phyloP scores from a whole-genome alignment of 2,113 vertebrate species.

The Stegastes partitus region DNA sequence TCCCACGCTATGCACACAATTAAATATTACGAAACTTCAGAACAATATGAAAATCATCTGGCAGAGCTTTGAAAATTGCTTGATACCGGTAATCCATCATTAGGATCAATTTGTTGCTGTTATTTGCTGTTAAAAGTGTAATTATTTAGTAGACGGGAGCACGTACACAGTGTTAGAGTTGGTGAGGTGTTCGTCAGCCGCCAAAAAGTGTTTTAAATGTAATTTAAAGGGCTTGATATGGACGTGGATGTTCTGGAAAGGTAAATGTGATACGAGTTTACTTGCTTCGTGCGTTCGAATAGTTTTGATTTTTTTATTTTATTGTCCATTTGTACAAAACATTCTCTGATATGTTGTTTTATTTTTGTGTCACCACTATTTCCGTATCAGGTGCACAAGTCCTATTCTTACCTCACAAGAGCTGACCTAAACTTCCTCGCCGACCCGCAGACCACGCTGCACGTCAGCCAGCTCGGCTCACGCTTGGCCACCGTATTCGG shows the following conservation, averaged over 20 bases:
- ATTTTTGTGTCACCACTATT: neutral
- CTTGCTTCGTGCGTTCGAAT: too few relatives aligned
- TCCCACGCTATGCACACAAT: neutral
- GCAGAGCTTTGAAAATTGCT: neutral
- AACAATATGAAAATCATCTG: neutral
- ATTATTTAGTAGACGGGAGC: neutral
- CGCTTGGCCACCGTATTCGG: constrained; percentile 27
- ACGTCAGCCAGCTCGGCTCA: constrained; percentile 34
- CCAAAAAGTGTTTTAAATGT: neutral
- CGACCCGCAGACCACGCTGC: constrained; percentile 12
- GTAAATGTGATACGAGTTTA: neutral
- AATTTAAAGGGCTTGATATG: neutral
- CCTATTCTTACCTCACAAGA: neutral
- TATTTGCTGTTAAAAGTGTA: neutral
- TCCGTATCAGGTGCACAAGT: neutral
- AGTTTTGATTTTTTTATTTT: neutral
- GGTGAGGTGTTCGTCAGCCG: neutral
- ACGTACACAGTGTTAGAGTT: neutral
- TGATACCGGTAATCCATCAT: constrained; percentile 1
- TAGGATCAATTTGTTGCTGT: constrained; percentile 8
- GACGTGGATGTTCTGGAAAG: neutral
- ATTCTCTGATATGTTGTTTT: neutral
- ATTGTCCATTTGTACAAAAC: neutral
- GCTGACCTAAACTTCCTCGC: constrained; percentile 8
- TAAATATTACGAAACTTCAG: neutral